phyloP scores from a whole-genome alignment of 2,113 vertebrate species.

The Bubalus kerabau region DNA sequence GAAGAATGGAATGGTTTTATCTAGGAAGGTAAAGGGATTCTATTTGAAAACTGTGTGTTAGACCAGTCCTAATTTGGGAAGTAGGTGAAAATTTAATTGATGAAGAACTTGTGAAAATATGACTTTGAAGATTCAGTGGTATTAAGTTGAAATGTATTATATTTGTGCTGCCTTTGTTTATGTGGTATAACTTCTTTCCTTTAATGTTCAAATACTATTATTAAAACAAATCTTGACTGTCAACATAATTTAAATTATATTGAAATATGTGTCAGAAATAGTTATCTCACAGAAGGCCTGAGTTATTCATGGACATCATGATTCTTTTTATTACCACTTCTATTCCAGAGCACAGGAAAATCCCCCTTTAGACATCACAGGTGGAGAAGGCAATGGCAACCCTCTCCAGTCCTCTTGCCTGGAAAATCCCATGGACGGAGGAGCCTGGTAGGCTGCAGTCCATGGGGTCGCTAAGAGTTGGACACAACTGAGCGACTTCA shows the following conservation, averaged over 20 bases:
- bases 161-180: background rate
- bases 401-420: background rate
- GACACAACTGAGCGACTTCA: background rate
- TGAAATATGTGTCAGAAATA: background rate
- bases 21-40: background rate
- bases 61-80: background rate
- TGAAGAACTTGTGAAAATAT: background rate
- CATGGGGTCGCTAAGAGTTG: rapidly evolving
- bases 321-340: background rate
- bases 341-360: background rate
- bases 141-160: background rate
- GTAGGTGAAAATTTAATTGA: background rate
- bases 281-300: background rate
- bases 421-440: rapidly evolving
- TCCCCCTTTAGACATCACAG: too few species aligned
- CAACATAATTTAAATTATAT: background rate
- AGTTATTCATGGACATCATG: background rate
- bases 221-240: background rate
- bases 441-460: background rate
- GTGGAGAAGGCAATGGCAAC: background rate
- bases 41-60: background rate
- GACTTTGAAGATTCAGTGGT: background rate
- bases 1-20: background rate
- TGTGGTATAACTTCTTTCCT: background rate
- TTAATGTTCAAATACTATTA: conserved; percentile 15